Evolutionary conservation across 2,113 vertebrate species (phyloP).

Genomic region (Datnioides undecimradiatus): DNA sequence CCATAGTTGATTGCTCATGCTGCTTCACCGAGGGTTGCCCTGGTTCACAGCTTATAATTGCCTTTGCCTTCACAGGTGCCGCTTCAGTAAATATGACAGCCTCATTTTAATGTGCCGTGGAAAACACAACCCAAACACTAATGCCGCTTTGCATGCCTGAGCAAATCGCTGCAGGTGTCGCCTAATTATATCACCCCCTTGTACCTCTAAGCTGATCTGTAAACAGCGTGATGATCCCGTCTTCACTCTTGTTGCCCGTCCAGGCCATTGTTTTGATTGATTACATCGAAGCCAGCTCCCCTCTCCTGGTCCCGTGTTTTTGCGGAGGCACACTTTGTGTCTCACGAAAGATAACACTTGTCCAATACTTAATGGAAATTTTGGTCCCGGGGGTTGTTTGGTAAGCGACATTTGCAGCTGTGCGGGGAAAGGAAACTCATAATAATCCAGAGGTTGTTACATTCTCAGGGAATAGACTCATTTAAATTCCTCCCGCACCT

Average conservation of each 20-base stretch:
- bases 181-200: slow-evolving; percentile 74
- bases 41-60: slow-evolving; percentile 80
- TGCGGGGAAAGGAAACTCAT: neutral
- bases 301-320: slow-evolving; percentile 11
- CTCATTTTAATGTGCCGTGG: slow-evolving; percentile 67
- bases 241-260: slow-evolving; percentile 33
- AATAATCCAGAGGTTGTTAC: slow-evolving; percentile 10
- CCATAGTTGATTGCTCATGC: slow-evolving; percentile 59
- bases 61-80: slow-evolving; percentile 66
- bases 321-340: neutral
- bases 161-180: slow-evolving; percentile 69
- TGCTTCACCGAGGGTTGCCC: slow-evolving; percentile 53
- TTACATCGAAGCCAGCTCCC: slow-evolving; percentile 3
- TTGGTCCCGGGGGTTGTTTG: slow-evolving; percentile 12
- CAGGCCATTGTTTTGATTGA: slow-evolving; percentile 64
- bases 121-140: slow-evolving; percentile 59
- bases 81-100: slow-evolving; percentile 75
- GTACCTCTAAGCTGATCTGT: slow-evolving; percentile 60
- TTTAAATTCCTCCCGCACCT: slow-evolving; percentile 16
- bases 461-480: neutral
- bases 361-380: slow-evolving; percentile 41
- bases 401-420: neutral
- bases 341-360: slow-evolving; percentile 43
- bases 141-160: slow-evolving; percentile 63
- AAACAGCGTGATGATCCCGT: slow-evolving; percentile 57